A percentile compares a stretch with the other conserved stretches of the same genome.
These are phyloP conservation scores for Pyrrhura leucotis DNA, from an alignment of 2,797 vertebrate species.

Conservation along the genomic window DNA sequence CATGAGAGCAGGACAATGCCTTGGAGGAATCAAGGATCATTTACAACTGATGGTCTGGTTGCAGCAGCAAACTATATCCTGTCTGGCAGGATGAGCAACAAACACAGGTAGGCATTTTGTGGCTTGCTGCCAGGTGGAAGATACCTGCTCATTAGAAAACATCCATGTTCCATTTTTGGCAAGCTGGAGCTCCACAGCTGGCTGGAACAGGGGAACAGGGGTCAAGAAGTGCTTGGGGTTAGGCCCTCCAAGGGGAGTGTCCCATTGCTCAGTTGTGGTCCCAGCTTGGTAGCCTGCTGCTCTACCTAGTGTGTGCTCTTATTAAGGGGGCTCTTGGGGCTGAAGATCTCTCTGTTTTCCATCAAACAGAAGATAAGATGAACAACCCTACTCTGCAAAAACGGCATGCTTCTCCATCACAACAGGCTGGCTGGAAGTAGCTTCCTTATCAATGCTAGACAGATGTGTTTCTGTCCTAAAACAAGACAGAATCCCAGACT, in stretches of 20 bases:
- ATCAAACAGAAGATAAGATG: not conserved
- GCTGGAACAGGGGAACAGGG: not conserved
- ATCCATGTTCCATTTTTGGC: not conserved
- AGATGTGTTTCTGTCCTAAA: not conserved
- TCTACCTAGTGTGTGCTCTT: rapidly evolving
- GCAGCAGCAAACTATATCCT: not conserved
- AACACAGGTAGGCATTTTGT: not conserved
- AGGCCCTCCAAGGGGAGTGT: not conserved
- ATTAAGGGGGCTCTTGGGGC: not conserved
- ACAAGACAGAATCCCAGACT: not conserved
- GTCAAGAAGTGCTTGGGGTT: not conserved
- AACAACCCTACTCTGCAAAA: not conserved
- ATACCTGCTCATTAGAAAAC: not conserved
- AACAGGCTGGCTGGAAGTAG: not conserved
- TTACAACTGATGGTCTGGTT: not conserved
- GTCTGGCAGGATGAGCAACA: not conserved
- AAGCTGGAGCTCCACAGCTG: not conserved
- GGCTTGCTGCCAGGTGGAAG: not conserved
- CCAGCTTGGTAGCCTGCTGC: not conserved
- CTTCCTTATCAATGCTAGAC: not conserved
- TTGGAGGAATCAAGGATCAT: not conserved
- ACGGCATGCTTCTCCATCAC: not conserved
- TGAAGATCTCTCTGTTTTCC: not conserved
- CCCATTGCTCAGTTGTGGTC: not conserved
- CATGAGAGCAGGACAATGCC: rapidly evolving